Base-by-base conservation (phyloP, 2,888 invertebrate species). In the Caenorhabditis imperialis region DNA sequence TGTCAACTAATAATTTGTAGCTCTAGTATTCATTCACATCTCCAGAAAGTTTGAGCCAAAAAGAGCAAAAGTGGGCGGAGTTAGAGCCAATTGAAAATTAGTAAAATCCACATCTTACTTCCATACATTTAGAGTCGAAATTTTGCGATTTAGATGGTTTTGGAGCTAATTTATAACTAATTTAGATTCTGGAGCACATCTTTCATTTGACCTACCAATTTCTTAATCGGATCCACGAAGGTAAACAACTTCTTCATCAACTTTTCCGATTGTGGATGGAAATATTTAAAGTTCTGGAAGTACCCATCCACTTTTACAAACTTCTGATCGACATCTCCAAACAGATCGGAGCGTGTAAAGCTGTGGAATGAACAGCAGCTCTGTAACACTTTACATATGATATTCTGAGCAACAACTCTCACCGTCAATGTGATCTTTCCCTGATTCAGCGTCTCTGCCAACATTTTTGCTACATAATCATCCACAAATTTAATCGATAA, bases 231-330 rank as follows among this genome's bases (percentile, higher is more conserved):
- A n/a, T 30, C 33, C 38, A 51, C 22, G 23, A 61, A 71, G n/a
- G 45, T 47, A 35, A 72, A 55, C 7, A 54, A 1, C 37, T 42
- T 48, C 8, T 37, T 30, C 16, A 62, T 35, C 3, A 10, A 35
- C 22, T 55, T 50, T 47, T 37, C 35, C 3, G 25, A 44, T n/a
- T 78, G 30, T 8, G 81, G 78, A 42, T 81, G 76, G 20, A 83
- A 83, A 53, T 83, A 85, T n/a, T 73, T 61, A 22, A 47, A 82
- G 16, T 83, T 81, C 61, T 85, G 85, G 44, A 86, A 86, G 51
- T 86, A 85, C 14, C 85, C 85, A 25, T 58, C 60, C 6, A 83
- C 22, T 27, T 78, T 55, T n/a, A 63, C 65, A 8, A 82, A 58
- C 16, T 48, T 70, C 7, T 35, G 57, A 8, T 51, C 35, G 16